phyloP scores from a whole-genome alignment of 2,113 vertebrate species.

The Cacatua alba region DNA sequence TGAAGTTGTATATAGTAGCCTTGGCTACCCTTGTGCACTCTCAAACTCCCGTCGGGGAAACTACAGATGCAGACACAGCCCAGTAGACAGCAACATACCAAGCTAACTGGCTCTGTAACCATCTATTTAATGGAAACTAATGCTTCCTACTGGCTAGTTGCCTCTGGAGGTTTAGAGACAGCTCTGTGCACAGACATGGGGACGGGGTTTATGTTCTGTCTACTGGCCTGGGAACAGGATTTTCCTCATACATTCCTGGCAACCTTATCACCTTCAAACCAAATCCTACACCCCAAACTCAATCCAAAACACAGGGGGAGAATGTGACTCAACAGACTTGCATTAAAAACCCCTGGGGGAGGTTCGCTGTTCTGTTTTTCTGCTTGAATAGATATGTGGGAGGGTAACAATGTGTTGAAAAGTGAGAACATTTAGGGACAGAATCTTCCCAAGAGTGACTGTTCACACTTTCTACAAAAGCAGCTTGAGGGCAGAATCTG shows the following conservation, averaged over 20 bases:
- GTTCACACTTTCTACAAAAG: constrained; percentile 11
- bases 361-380: constrained; percentile 47
- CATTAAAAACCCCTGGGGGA: constrained; percentile 52
- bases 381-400: constrained; percentile 44
- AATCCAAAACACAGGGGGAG: constrained; percentile 4
- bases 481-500: constrained; percentile 7
- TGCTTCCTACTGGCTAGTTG: background rate
- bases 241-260: constrained; percentile 13
- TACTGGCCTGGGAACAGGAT: constrained; percentile 6
- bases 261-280: background rate
- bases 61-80: background rate
- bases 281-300: background rate
- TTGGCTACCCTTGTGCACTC: background rate
- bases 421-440: constrained; percentile 57
- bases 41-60: background rate
- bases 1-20: background rate
- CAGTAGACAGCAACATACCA: background rate
- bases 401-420: constrained; percentile 61
- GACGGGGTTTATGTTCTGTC: background rate
- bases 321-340: constrained; percentile 47
- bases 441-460: constrained; percentile 35
- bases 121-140: background rate
- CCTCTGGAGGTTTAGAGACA: background rate
- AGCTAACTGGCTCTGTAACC: background rate
- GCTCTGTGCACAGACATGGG: background rate